Conservation (phyloP, 2,113 vertebrate species). For the Hemibagrus wyckioides region DNA sequence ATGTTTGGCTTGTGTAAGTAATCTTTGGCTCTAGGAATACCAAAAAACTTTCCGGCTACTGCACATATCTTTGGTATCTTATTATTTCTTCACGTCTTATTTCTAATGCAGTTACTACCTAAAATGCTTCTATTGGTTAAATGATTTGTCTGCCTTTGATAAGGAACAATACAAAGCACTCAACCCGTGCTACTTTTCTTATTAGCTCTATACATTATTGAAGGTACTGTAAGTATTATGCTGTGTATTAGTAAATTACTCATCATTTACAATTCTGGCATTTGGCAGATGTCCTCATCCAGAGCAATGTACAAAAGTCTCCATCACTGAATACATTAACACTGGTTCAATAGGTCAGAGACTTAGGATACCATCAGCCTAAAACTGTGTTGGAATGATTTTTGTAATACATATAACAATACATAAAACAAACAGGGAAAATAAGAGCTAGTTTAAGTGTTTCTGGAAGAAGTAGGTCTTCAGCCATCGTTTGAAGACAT, state of each 20-base stretch:
- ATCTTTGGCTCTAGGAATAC: neutral
- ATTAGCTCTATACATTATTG: neutral
- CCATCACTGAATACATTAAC: no score
- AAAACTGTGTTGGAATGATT: no score
- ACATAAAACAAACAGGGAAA: no score
- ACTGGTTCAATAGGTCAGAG: no score
- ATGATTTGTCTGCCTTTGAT: neutral
- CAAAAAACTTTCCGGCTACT: neutral
- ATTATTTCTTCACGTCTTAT: neutral
- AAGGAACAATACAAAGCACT: neutral
- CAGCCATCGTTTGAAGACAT: no score
- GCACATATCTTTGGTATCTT: neutral
- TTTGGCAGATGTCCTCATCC: no score
- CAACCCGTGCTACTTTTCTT: neutral
- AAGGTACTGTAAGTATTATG: neutral
- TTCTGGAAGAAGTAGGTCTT: no score
- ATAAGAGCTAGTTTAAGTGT: no score
- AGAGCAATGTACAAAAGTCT: no score
- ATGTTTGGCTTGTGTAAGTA: neutral
- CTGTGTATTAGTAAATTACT: neutral
- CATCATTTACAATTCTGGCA: neutral
- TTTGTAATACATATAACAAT: no score
- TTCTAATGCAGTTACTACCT: neutral
- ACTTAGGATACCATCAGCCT: no score
- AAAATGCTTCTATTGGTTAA: neutral